A percentile compares a stretch with the other conserved stretches of the same genome.
These are phyloP conservation scores for Puntigrus tetrazona DNA, from an alignment of 2,113 vertebrate species.

Conservation along the genomic window DNA sequence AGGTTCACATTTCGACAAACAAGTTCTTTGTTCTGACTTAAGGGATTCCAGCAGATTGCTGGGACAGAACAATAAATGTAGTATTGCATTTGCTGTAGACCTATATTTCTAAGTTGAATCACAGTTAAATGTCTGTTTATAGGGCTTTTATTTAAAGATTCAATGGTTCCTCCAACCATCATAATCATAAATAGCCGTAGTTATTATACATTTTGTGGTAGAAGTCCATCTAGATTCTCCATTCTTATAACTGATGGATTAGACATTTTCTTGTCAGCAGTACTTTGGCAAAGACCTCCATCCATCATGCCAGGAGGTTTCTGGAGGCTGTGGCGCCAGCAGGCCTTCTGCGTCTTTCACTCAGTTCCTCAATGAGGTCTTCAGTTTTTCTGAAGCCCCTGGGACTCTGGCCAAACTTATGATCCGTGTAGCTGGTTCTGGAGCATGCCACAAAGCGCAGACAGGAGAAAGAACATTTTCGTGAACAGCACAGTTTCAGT, in stretches of 20 bases:
- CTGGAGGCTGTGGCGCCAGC: conserved; percentile 55
- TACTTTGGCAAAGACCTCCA: conserved; percentile 45
- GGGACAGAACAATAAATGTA: background rate
- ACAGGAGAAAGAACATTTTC: conserved; percentile 31
- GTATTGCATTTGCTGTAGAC: background rate
- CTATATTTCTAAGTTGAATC: no score
- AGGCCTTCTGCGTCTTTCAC: conserved; percentile 51
- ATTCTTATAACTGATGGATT: conserved; percentile 19
- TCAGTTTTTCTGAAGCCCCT: conserved; percentile 43
- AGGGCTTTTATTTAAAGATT: background rate
- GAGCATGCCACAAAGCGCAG: conserved; percentile 39
- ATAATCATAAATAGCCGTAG: background rate
- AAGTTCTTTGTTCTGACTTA: background rate
- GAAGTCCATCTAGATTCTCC: conserved; percentile 31
- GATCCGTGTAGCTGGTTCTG: conserved; percentile 49
- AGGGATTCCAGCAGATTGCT: background rate
- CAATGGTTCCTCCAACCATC: conserved; percentile 30
- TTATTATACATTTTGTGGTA: conserved; percentile 37
- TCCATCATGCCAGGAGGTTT: conserved; percentile 52
- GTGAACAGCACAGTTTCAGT: conserved; percentile 38
- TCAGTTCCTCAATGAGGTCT: conserved; percentile 51
- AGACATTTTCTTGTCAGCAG: conserved; percentile 25
- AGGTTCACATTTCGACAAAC: conserved; percentile 7
- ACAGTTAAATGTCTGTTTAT: background rate
- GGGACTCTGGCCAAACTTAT: conserved; percentile 56